Base-by-base conservation (phyloP, 2,888 invertebrate genomes). In the Norana najaformis region DNA sequence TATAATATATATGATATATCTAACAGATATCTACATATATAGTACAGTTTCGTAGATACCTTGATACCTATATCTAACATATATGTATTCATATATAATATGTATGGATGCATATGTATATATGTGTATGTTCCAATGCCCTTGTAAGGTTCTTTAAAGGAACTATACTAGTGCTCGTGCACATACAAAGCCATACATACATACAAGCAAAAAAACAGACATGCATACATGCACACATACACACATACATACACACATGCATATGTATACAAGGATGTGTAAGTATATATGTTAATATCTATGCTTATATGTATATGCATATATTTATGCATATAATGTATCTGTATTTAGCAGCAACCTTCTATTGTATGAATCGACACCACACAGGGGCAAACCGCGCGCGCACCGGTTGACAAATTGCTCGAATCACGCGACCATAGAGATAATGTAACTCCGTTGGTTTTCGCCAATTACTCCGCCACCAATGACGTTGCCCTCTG, bases 401-500 rank as follows among this genome's bases (percentile, higher is more conserved):
- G 69, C 30, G n/a, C n/a, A 69, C 69, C 69, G 69, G 30, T 69
- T n/a, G 37, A 85, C 85, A 85, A 85, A 85, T 85, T 85, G 37
- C 85, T 6, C 36, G 85, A 85, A 85, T 85, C 85, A 85, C 85
- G 85, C 85, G n/a, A 69, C 69, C 69, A 69, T 69, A n/a, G 69
- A 69, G 69, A 69, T 69, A 69, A 69, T 69, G 69, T 69, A 69
- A n/a, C n/a, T 5, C 69, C 69, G 30, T n/a, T n/a, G n/a, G 69
- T 69, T n/a, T 69, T 16, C 30, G 69, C 69, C 69, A 69, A 69
- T 69, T 69, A 69, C 69, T 4, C 69, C 69, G 69, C n/a, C 69
- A 16, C 69, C 69, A 69, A 69, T 69, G 69, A 69, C 69, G 69
- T n/a, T 69, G 69, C 69, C 30, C 69, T n/a, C 69, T 69, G 69